Base-by-base conservation (phyloP, 2,797 vertebrate species). In the Myioborus miniatus region DNA sequence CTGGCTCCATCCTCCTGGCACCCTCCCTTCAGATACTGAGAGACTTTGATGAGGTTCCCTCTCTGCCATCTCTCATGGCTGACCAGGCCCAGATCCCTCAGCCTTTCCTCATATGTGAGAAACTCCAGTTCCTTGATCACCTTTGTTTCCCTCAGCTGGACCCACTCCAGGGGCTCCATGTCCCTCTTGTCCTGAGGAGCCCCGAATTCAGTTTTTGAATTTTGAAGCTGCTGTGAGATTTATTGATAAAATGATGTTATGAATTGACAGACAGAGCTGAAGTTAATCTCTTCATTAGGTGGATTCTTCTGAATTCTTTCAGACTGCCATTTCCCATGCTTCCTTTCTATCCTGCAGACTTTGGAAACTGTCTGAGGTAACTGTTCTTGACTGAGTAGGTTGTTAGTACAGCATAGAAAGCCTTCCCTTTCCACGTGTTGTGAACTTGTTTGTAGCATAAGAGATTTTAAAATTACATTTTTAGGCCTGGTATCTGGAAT, bases 131-230 rank as follows among this genome's bases (percentile, higher is more conserved):
- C 39, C 29, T n/a, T 9, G 3, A 32, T 32, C 34, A 32, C 3
- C 30, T 68, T 23, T 37, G 21, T n/a, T 36, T 26, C 27, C 41
- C 26, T 62, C 0, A 0, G 11, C 47, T 21, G 78, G 32, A 43
- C 23, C 15, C 0, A 0, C 30, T 67, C 46, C 12, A 19, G 15
- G 22, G 36, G 22, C 41, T 47, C 32, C 41, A 6, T 4, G 6
- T 2, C 34, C 7, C 24, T 34, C 27, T n/a, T 18, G 56, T n/a
- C 15, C 23, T 56, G 49, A 37, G 55, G 19, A 82, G 9, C 16
- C 22, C 27, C 69, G 49, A 89, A 56, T 5, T 63, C 56, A 76
- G 19, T 11, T 63, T 89, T 39, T 69, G n/a, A 44, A 76, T 83
- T 79, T 83, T 78, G 39, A 68, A 89, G 30, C n/a, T 82, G 19